Conservation (phyloP, 2,888 invertebrate species). For the Icerya purchasi region DNA sequence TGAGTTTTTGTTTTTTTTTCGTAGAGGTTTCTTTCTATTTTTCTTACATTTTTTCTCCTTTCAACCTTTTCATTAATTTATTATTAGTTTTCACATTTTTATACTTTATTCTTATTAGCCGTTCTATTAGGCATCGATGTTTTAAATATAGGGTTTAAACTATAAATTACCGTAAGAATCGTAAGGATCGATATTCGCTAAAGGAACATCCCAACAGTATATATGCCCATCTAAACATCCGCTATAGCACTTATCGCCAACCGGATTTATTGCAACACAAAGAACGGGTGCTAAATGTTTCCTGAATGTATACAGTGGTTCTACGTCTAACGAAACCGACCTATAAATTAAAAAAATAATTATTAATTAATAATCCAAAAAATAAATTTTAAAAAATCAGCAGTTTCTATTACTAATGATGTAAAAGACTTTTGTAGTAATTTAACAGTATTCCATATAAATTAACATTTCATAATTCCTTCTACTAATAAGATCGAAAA, state of each 20-base stretch:
- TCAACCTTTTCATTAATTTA: too few relatives aligned
- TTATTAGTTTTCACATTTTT: too few relatives aligned
- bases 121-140: too few relatives aligned
- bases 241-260: slow-evolving; percentile 85
- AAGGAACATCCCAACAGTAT: slow-evolving; percentile 89
- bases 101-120: too few relatives aligned
- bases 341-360: slow-evolving; percentile 22
- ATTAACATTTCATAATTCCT: too few relatives aligned
- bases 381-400: not conserved
- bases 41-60: too few relatives aligned
- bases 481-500: too few relatives aligned
- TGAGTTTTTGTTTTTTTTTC: too few relatives aligned
- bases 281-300: slow-evolving; percentile 87
- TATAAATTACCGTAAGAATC: slow-evolving; percentile 47
- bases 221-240: slow-evolving; percentile 86
- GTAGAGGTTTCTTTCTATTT: too few relatives aligned
- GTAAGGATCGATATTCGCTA: slow-evolving; percentile 85
- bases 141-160: too few relatives aligned
- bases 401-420: not conserved
- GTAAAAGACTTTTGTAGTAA: too few relatives aligned
- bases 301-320: slow-evolving; percentile 95
- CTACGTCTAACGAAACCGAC: slow-evolving; percentile 85
- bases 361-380: not conserved
- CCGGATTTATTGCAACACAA: slow-evolving; percentile 78
- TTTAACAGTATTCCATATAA: too few relatives aligned